Evolutionary conservation across 2,113 vertebrate species (phyloP), one percentile per base, ranked within the genome.

Genomic region (Urocolius indicus): DNA sequence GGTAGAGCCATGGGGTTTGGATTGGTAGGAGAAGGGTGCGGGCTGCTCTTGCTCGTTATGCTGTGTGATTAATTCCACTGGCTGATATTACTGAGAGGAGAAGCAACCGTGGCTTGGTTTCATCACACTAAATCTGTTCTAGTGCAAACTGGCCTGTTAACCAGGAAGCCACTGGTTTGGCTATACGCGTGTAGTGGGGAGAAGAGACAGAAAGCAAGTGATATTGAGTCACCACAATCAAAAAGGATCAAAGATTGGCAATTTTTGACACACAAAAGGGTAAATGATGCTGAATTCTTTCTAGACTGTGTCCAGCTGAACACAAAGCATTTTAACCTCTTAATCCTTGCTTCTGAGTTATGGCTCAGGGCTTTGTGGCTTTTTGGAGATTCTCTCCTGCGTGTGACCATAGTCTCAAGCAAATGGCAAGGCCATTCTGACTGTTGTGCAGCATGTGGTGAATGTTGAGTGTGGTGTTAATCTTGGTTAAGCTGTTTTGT

Each of bases 211-310:
- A 88, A 80, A 63, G 55, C 51, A 67, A 80, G 29, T 17, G 57
- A 71, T 67, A 69, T 10, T 59, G 55, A 71, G 45, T 67, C 76
- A n/a, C 75, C 89, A 79, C 76, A 88, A 77, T 90, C 32, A 58
- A 49, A 61, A 65, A 88, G 61, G 68, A 84, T 81, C 76, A 84
- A 92, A 92, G 90, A 49, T 49, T 11, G 36, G 59, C 59, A 71
- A 32, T 92, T 92, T 94, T 89, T 52, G 6, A 32, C 52, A 81
- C 49, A 65, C 76, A 88, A 95, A 95, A 68, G 79, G 61, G 12
- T 83, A 71, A 85, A 67, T 67, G 87, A 80, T 87, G 86, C 85
- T 89, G 68, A 96, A 81, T 73, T 80, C 43, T 77, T 69, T 92
- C 69, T 68, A 90, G 73, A 30, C 69, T 73, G 62, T 78, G 65